Evolutionary conservation across 2,888 invertebrate species (phyloP), one percentile per base, ranked within the genome.

Genomic region (Podotricha telesiphe): DNA sequence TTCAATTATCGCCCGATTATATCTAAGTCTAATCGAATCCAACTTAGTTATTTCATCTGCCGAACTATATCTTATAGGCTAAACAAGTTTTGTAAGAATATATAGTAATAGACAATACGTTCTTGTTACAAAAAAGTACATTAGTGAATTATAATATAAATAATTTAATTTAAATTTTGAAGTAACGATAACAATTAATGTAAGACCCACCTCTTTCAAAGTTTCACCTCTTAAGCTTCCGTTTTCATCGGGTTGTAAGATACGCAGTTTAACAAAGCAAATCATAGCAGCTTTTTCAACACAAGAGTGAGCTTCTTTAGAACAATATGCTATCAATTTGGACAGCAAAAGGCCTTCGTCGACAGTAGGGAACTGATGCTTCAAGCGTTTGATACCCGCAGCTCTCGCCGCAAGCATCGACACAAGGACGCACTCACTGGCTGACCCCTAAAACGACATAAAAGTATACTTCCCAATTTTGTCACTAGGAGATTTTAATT

Each of bases 231-330:
- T 94, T 65, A 98, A 93, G 40, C 96, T 95, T 68, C 96, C 96
- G 74, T 96, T 95, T 71, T 96, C 96, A 81, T 98, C 98, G 0
- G 98, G 97, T 82, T 98, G 98, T 72, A 98, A 91, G 83, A 98
- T 98, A 63, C 98, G 94, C 68, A 98, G 87, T 85, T 98, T 98
- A 11, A 98, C 98, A 82, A 98, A 98, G 80, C 96, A 96, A 78
- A 98, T 98, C 98, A 98, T 98, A 2, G 98, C 98, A 3, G 97
- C 97, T 84, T 98, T 98, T 86, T 98, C 98, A 4, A 98, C 98
- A 81, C 97, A 97, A 42, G 98, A 98, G 86, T 98, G 98, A 34
- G 98, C 96, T 86, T 98, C 97, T 81, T 96, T 96, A 42, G 97
- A 97, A 86, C 97, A 97, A 83, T 97, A 97, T 28, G 98, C 99